Evolutionary conservation across 2,113 vertebrate species (phyloP).

Genomic region (Anseranas semipalmata): DNA sequence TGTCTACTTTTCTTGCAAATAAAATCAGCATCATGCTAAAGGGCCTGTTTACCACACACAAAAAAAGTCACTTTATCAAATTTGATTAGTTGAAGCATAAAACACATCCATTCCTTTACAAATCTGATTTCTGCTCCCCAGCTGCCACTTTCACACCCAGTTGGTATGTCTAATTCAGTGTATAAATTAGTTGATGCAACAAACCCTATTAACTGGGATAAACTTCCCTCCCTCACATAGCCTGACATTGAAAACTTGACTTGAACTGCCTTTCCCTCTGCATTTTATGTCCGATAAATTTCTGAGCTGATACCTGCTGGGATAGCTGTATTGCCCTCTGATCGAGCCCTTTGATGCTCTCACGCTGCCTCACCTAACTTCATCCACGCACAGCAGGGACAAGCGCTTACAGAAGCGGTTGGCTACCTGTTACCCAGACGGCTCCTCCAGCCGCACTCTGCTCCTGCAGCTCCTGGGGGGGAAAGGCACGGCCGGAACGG

Average conservation of each 20-base stretch:
- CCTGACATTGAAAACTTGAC: not conserved
- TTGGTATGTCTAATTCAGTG: fast-evolving
- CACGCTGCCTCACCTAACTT: not conserved
- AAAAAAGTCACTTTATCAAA: not conserved
- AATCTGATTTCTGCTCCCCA: not conserved
- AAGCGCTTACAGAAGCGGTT: not conserved
- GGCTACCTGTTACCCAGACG: not conserved
- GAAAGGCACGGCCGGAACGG: not conserved
- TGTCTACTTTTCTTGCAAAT: not conserved
- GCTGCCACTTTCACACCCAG: not conserved
- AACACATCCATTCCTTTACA: not conserved
- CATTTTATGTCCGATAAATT: not conserved
- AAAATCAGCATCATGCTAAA: not conserved
- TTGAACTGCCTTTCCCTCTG: not conserved
- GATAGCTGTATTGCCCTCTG: fast-evolving
- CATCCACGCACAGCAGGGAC: not conserved
- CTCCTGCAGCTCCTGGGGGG: not conserved
- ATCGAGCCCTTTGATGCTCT: not conserved
- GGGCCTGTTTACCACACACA: not conserved
- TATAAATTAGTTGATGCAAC: not conserved
- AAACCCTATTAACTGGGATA: not conserved
- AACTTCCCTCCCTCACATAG: not conserved
- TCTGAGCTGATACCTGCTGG: not conserved
- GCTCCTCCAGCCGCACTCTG: not conserved
- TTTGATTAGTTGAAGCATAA: not conserved